phyloP scores from a whole-genome alignment of 2,797 vertebrate species.

The Nothura maculosa region DNA sequence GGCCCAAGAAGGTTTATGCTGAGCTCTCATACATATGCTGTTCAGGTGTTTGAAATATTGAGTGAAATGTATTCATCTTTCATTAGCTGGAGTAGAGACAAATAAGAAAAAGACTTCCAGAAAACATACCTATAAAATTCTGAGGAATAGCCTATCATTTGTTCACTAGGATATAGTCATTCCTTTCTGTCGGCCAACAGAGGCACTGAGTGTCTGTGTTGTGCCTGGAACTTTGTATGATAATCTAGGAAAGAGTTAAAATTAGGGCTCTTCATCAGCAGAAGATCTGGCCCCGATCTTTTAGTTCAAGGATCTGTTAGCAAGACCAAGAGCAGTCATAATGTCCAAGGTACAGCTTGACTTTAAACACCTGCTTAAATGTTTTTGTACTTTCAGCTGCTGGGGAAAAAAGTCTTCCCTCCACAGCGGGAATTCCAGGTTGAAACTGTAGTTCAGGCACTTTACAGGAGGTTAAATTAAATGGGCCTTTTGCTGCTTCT shows the following conservation, averaged over 20 bases:
- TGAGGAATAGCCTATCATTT: background rate
- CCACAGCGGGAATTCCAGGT: background rate
- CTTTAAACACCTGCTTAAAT: conserved; percentile 35
- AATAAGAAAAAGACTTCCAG: background rate
- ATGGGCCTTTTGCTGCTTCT: background rate
- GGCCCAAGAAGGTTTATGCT: background rate
- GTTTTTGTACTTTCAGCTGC: background rate
- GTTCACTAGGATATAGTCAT: background rate
- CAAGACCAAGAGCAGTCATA: background rate
- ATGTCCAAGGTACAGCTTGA: background rate
- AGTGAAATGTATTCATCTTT: conserved; percentile 26
- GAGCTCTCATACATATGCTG: background rate
- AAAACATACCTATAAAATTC: background rate
- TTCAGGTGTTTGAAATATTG: conserved; percentile 5
- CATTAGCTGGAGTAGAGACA: background rate
- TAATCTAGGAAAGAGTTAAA: background rate
- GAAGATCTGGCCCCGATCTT: background rate
- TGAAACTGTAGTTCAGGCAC: background rate
- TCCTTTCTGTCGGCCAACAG: background rate
- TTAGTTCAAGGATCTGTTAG: background rate
- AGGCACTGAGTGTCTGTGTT: background rate
- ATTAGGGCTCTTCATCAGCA: background rate
- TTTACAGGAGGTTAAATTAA: background rate
- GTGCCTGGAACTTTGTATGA: background rate
- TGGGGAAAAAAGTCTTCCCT: background rate